phyloP scores from a whole-genome alignment of 2,797 vertebrate species.

The Pteropus rufus region DNA sequence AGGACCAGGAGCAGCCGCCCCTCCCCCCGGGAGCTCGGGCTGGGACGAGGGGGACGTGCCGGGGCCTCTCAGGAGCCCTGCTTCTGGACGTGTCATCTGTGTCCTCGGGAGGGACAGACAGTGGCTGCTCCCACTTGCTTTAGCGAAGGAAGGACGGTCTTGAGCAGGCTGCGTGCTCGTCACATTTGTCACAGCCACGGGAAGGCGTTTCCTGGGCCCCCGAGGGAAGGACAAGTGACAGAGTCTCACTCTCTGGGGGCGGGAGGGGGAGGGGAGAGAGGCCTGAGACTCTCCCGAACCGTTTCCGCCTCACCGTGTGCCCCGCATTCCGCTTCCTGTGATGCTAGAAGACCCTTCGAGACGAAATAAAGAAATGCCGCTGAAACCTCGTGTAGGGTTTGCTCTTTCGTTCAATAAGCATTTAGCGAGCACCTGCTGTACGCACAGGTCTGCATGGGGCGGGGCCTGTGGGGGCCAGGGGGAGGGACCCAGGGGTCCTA shows the following conservation, averaged over 20 bases:
- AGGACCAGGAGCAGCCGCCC: background rate
- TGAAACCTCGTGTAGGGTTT: rapidly evolving
- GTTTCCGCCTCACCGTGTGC: rapidly evolving
- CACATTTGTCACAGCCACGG: background rate
- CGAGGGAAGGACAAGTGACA: background rate
- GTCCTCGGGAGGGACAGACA: background rate
- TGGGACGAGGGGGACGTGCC: background rate
- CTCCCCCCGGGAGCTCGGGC: background rate
- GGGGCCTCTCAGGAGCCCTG: background rate
- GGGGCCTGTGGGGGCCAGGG: too few relatives aligned
- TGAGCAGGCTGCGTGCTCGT: rapidly evolving
- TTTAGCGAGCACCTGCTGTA: background rate
- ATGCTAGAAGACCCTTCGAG: background rate
- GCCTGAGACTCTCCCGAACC: rapidly evolving
- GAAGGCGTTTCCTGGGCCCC: background rate
- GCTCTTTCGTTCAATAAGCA: background rate
- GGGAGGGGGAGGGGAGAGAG: background rate
- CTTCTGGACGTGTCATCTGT: background rate
- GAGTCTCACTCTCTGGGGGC: rapidly evolving
- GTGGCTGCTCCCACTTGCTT: background rate
- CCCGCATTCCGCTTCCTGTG: rapidly evolving
- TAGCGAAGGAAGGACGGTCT: background rate
- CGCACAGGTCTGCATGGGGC: background rate
- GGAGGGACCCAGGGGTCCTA: background rate
- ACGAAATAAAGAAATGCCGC: background rate